Evolutionary conservation across 1,140 invertebrate species (phyloP).

Genomic region (Oreohelix idahoensis): DNA sequence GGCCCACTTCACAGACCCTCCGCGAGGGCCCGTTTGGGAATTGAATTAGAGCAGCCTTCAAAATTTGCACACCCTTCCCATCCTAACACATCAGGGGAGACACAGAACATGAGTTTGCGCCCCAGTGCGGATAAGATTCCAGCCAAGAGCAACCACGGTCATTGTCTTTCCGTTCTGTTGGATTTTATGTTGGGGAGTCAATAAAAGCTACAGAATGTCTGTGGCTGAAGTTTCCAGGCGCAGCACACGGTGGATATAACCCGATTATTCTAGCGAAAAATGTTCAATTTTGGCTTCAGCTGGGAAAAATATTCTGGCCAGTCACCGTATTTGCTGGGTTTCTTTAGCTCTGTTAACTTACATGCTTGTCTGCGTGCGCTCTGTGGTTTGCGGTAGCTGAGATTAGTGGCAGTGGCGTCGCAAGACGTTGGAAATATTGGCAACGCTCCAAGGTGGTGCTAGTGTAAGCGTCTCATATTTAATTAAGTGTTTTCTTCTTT

Average conservation of each 20-base stretch:
- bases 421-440: too few species aligned
- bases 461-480: too few species aligned
- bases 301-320: neutral
- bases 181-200: neutral
- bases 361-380: neutral
- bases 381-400: neutral
- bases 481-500: too few species aligned
- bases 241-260: neutral
- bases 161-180: neutral
- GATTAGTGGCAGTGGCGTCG: neutral
- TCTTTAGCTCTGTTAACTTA: neutral
- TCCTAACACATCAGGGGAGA: neutral
- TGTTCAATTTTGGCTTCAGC: slow-evolving; percentile 8
- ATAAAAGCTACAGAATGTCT: neutral
- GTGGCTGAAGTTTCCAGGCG: neutral
- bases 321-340: neutral
- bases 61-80: neutral
- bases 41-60: neutral
- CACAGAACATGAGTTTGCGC: neutral
- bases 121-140: neutral
- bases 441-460: too few species aligned
- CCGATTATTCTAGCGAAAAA: neutral
- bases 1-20: neutral
- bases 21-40: neutral
- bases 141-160: neutral